A percentile compares a stretch with the other conserved stretches of the same genome.
phyloP scores from a whole-genome alignment of 2,113 vertebrate genomes.

The Zosterops borbonicus region DNA sequence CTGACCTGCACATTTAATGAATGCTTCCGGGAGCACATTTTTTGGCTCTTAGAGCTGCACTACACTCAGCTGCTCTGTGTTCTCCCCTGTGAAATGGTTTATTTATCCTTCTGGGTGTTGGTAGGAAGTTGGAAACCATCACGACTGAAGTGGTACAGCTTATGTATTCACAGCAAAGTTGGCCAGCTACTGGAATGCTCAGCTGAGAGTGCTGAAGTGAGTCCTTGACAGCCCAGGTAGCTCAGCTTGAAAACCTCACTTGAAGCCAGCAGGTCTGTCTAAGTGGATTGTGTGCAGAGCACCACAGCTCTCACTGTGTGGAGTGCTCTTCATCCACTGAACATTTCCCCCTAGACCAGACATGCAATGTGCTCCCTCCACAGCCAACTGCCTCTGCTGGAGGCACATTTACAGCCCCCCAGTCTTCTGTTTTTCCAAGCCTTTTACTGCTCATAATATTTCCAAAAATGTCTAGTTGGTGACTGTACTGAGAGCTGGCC shows the following conservation, averaged over 20 bases:
- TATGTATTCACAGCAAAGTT: background rate
- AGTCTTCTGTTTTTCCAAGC: background rate
- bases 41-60: background rate
- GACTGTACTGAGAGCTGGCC: background rate
- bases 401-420: background rate
- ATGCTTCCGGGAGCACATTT: background rate
- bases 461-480: background rate
- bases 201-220: background rate
- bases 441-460: background rate
- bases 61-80: background rate
- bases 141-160: background rate
- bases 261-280: background rate
- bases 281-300: background rate
- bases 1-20: background rate
- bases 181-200: background rate
- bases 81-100: background rate
- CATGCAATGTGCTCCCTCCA: background rate
- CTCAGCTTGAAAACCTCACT: background rate
- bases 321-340: background rate
- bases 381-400: background rate
- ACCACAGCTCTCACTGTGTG: background rate
- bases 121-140: background rate
- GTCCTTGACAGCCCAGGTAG: background rate
- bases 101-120: background rate
- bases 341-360: background rate